Conservation (phyloP, 2,888 invertebrate species). For the Hydropsyche betteni region DNA sequence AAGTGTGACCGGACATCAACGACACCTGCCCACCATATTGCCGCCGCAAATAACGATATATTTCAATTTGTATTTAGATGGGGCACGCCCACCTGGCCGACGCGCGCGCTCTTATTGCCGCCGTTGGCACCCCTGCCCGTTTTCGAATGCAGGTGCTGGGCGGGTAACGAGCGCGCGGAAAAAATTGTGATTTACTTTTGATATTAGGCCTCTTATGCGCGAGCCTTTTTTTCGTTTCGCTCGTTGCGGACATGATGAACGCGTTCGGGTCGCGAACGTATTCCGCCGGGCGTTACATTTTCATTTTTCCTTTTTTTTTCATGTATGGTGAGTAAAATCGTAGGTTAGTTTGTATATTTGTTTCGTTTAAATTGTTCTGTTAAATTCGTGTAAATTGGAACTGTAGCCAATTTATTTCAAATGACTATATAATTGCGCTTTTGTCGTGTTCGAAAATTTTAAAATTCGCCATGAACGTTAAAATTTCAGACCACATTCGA, state of each 20-base stretch:
- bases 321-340: no score
- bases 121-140: neutral
- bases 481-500: no score
- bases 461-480: no score
- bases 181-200: no score
- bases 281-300: neutral
- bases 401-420: no score
- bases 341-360: no score
- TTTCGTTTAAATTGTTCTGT: no score
- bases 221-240: neutral
- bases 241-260: conserved; percentile 1
- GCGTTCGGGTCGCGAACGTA: neutral
- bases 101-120: conserved; percentile 13
- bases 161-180: conserved; percentile 4
- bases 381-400: no score
- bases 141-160: conserved; percentile 15
- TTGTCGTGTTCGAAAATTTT: no score
- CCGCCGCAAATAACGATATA: conserved; percentile 45
- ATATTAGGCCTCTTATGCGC: no score
- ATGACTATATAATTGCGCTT: no score
- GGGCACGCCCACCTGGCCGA: neutral
- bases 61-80: conserved; percentile 46
- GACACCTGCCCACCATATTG: conserved; percentile 42
- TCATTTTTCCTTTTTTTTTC: neutral
- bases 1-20: conserved; percentile 36